Conservation (phyloP, 2,113 vertebrate genomes). For the Sakesphorus luctuosus region DNA sequence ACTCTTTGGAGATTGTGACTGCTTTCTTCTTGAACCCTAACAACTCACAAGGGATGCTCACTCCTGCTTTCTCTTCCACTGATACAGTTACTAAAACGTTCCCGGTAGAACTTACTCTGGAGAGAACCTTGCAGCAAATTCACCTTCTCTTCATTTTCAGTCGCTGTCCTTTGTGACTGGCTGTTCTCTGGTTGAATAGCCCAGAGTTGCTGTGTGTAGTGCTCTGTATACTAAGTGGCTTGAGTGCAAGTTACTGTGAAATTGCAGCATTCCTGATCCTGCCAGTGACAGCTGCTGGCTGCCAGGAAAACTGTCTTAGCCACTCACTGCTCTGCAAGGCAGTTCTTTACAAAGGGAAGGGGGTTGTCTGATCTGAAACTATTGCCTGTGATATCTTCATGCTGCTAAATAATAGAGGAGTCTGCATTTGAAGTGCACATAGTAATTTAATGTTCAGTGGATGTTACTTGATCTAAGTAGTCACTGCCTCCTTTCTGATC, state of each 20-base stretch:
- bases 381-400: accelerated
- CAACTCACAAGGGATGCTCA: background rate
- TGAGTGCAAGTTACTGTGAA: slow-evolving; percentile 8
- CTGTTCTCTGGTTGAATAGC: background rate
- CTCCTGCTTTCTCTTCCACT: background rate
- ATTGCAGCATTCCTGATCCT: background rate
- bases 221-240: slow-evolving; percentile 36
- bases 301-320: background rate
- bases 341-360: background rate
- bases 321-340: background rate
- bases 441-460: background rate
- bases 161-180: accelerated
- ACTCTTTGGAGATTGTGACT: background rate
- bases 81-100: background rate
- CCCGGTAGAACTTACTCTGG: background rate
- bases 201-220: background rate
- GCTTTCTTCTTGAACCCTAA: background rate
- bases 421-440: accelerated
- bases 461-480: background rate
- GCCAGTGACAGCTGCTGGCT: background rate
- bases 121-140: background rate
- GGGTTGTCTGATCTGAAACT: background rate
- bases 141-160: background rate
- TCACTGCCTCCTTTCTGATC: background rate
- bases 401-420: background rate